Evolutionary conservation across 2,113 vertebrate genomes (phyloP), one percentile per base, ranked within the genome.

Genomic region (Gavialis gangeticus): DNA sequence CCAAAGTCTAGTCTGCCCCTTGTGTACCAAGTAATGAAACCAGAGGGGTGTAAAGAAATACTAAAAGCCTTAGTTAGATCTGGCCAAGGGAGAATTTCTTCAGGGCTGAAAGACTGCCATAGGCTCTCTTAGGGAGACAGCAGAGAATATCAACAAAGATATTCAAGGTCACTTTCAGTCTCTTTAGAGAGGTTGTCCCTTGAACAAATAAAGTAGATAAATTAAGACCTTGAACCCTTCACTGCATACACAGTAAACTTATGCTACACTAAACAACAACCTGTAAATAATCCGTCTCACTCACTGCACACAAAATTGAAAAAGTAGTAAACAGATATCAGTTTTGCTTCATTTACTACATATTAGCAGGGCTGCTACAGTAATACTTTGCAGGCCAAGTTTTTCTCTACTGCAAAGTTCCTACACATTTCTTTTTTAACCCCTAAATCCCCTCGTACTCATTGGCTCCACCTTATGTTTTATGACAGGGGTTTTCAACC

Each of bases 281-380:
- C 37, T 82, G 73, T 67, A 71, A 82, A 82, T 79, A 15, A 10
- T 0, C 2, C 27, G 28, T 8, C 58, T 8, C 5, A 8, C 54
- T 83, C 4, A 14, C 76, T 77, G 46, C 34, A 66, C 57, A 69
- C 34, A 19, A 56, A 84, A 77, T 3, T 60, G 46, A 66, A 81
- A 24, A 55, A 14, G 17, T 7, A 62, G 58, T 22, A 55, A 83
- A 16, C 21, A 76, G 21, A 84, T 89, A 60, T 1, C 21, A 86
- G 34, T 3, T 71, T 79, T 15, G 76, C 21, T 24, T 85, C 30
- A 67, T 21, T 56, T 13, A 14, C 55, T 77, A 77, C 13, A 3
- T 19, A 73, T 11, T 84, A 73, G 59, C 8, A 76, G 3, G 0
- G 28, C 0, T 28, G 12, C 4, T 0, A 1, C 5, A 30, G 28